Evolutionary conservation across 92 coral and sea anemone species (phyloP).

Genomic region (Desmophyllum pertusum): DNA sequence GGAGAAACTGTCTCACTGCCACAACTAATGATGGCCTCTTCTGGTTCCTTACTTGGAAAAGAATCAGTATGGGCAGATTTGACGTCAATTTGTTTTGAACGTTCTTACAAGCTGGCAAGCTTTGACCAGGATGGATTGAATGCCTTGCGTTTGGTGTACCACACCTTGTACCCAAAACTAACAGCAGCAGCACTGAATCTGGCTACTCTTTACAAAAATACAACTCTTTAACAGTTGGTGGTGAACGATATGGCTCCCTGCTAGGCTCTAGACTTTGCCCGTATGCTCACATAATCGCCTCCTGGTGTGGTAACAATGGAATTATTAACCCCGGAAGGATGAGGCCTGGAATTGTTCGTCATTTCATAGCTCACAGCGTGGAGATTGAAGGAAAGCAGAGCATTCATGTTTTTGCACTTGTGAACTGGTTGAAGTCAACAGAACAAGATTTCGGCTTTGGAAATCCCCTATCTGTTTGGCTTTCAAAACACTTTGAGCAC

Average conservation of each 20-base stretch:
- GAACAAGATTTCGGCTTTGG: slow-evolving; percentile 47
- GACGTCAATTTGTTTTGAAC: too few species aligned
- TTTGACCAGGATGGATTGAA: slow-evolving; percentile 35
- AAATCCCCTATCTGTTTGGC: slow-evolving; percentile 55
- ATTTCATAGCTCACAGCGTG: slow-evolving; percentile 51
- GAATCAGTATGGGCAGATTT: slow-evolving; percentile 41
- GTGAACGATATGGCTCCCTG: slow-evolving; percentile 48
- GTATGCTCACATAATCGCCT: slow-evolving; percentile 47
- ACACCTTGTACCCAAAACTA: slow-evolving; percentile 33
- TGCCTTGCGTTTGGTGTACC: slow-evolving; percentile 27
- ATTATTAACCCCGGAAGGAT: slow-evolving; percentile 16
- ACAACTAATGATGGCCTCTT: slow-evolving; percentile 37
- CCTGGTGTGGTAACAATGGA: slow-evolving; percentile 61
- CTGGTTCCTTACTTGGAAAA: slow-evolving; percentile 43
- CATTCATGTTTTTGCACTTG: slow-evolving; percentile 68
- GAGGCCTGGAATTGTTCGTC: slow-evolving; percentile 49
- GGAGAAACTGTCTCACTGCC: not conserved
- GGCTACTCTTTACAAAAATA: slow-evolving; percentile 40
- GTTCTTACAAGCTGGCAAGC: slow-evolving; percentile 43
- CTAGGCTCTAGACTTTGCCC: slow-evolving; percentile 34
- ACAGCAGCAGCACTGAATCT: slow-evolving; percentile 19
- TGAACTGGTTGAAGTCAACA: slow-evolving; percentile 58
- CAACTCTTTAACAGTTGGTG: slow-evolving; percentile 48
- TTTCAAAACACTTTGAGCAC: slow-evolving; percentile 46
- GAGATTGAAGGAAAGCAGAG: slow-evolving; percentile 27